These are phyloP conservation scores for Cyrtonyx montezumae DNA, from an alignment of 2,113 vertebrate genomes.

Conservation along the genomic window DNA sequence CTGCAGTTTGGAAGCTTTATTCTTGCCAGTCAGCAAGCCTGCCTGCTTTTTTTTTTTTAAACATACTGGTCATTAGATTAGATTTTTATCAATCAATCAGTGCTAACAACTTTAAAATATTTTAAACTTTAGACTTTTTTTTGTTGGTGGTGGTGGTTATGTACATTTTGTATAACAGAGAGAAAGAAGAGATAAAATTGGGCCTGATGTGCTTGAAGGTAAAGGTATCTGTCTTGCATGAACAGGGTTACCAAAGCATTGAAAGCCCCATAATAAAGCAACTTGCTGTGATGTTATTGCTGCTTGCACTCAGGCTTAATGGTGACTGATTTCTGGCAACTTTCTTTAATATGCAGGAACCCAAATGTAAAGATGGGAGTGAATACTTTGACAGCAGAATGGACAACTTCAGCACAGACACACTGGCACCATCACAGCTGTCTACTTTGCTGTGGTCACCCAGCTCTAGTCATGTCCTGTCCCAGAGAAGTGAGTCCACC, in stretches of 20 bases:
- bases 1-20: neutral
- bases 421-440: conserved; percentile 80
- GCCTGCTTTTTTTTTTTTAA: neutral
- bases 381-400: conserved; percentile 90
- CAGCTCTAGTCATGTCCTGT: conserved; percentile 67
- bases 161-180: neutral
- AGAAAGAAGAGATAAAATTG: neutral
- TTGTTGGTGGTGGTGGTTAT: neutral
- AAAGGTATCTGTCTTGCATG: neutral
- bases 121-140: neutral
- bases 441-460: conserved; percentile 85
- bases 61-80: neutral
- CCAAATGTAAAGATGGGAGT: conserved; percentile 84
- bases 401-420: conserved; percentile 85
- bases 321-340: neutral
- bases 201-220: neutral
- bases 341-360: conserved; percentile 81
- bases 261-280: neutral
- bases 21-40: neutral
- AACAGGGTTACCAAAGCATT: neutral
- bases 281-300: neutral
- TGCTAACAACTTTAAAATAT: conserved; percentile 37
- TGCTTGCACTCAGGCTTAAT: neutral
- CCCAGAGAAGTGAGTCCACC: conserved; percentile 85
- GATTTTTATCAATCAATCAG: conserved; percentile 15